Evolutionary conservation across 2,888 invertebrate species (phyloP).

Genomic region (Euzophera pinguis): DNA sequence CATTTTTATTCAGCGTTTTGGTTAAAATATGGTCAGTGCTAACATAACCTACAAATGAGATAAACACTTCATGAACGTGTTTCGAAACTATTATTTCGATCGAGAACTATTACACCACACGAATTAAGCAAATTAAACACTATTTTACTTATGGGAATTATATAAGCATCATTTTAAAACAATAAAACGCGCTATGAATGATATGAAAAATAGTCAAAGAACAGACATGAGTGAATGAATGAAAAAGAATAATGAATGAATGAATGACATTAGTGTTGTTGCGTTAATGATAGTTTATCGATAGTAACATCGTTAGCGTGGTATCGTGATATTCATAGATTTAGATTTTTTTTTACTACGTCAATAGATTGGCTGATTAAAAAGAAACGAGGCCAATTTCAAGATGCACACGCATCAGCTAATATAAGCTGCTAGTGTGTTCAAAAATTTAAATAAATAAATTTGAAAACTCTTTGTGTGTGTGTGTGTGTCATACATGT

Average conservation of each 20-base stretch:
- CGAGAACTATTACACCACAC: conserved; percentile 17
- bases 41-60: conserved; percentile 69
- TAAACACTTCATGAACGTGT: conserved; percentile 35
- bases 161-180: conserved; percentile 17
- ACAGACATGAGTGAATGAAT: conserved; percentile 11
- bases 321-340: too few species aligned
- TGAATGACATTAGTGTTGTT: too few species aligned
- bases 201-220: conserved; percentile 9
- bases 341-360: too few species aligned
- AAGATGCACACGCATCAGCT: too few species aligned
- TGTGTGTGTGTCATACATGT: too few species aligned
- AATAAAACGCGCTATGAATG: conserved; percentile 24
- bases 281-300: too few species aligned
- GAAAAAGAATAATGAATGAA: background rate
- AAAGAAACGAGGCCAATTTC: too few species aligned
- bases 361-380: too few species aligned
- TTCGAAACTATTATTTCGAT: conserved; percentile 16
- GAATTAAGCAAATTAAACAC: background rate
- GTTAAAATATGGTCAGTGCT: conserved; percentile 52
- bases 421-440: too few species aligned
- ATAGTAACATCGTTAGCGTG: too few species aligned
- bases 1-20: conserved; percentile 57
- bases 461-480: too few species aligned
- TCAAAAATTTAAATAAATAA: too few species aligned
- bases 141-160: conserved; percentile 11